These are phyloP conservation scores for Drosophila persimilis DNA, from an alignment of 1,140 invertebrate genomes.

Conservation along the genomic window DNA sequence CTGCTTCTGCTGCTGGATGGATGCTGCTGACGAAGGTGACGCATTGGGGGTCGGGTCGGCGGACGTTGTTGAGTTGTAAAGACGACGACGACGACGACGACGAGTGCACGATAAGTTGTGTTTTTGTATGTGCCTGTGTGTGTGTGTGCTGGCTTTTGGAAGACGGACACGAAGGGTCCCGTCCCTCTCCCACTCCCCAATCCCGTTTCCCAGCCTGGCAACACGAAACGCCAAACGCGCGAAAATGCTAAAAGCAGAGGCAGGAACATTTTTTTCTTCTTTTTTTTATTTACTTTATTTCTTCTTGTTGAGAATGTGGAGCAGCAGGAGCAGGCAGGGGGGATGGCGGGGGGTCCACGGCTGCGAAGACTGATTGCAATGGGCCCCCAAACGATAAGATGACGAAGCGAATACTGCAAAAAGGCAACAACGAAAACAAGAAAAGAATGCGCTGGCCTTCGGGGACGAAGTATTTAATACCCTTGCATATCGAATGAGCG, in stretches of 20 bases:
- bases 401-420: constrained; percentile 52
- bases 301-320: constrained; percentile 1
- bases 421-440: constrained; percentile 20
- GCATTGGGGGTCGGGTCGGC: constrained; percentile 56
- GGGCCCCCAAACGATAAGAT: constrained; percentile 60
- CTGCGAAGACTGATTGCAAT: constrained; percentile 58
- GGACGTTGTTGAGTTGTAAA: constrained; percentile 56
- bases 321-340: too few species aligned
- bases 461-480: constrained; percentile 1
- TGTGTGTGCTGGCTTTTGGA: constrained; percentile 19
- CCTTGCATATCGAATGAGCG: too few species aligned
- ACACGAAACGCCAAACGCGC: constrained; percentile 54
- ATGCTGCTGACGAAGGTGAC: constrained; percentile 30
- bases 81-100: constrained; percentile 35
- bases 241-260: constrained; percentile 47
- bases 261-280: constrained; percentile 18
- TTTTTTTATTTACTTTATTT: constrained; percentile 20
- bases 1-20: constrained; percentile 34
- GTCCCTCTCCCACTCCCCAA: background rate
- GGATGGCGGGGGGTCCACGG: too few species aligned
- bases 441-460: constrained; percentile 15
- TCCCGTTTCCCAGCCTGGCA: constrained; percentile 49
- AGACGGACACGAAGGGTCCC: constrained; percentile 20
- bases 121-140: constrained; percentile 1
- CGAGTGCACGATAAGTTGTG: constrained; percentile 34